Base-by-base conservation (phyloP, 2,888 invertebrate species). In the Timema cristinae region DNA sequence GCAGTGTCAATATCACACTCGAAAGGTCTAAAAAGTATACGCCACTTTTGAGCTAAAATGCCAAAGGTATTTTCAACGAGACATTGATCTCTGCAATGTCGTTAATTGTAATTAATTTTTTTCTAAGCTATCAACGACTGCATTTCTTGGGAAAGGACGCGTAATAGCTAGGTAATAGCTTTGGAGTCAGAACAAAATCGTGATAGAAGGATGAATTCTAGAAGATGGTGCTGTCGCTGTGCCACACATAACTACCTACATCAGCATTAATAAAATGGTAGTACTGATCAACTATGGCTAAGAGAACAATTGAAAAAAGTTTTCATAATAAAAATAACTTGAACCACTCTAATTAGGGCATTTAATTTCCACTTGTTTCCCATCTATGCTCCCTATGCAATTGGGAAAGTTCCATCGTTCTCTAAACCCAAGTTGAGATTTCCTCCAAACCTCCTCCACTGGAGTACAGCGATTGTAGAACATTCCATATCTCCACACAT, bases 401-500 rank as follows among this genome's bases (percentile, higher is more conserved):
- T 78, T 70, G 6, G 66, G 70, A 32, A 70, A 70, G 16, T 66
- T 66, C 50, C 5, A 70, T 49, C 49, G 10, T 61, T 15, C 66
- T 63, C 66, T 8, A 51, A 70, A 70, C n/a, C 66, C 70, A 15
- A 32, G 5, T 13, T 7, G 66, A 50, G 7, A 16, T 70, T 5
- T 8, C 10, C 32, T 70, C 70, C 66, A 70, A 6, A 13, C 9
- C 0, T 61, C 48, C 48, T 11, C 50, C 11, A 8, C 11, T 13
- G 50, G 59, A 50, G 73, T 70, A 16, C n/a, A 70, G 13, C 7
- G 56, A 73, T 56, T 75, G 76, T 71, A 79, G 76, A 54, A 71
- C 73, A 75, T 77, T 75, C 77, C 77, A 79, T 70, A 81, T 78
- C 69, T 73, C 76, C 63, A 61, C 63, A 74, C 80, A 80, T 61